A percentile compares a stretch with the other conserved stretches of the same genome.
phyloP scores from a whole-genome alignment of 2,113 vertebrate species.

The Regulus satrapa region DNA sequence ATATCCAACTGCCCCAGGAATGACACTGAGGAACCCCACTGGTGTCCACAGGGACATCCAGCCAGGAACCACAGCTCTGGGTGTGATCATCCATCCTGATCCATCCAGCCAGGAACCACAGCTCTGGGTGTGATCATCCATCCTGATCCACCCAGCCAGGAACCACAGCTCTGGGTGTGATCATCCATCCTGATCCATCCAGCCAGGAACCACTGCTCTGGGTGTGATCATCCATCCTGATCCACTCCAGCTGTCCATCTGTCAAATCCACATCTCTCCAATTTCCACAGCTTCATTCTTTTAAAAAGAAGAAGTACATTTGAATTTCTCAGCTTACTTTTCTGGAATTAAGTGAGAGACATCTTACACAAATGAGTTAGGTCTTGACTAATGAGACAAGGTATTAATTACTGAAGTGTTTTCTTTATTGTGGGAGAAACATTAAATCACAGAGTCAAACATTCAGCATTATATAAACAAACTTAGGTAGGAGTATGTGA shows the following conservation, averaged over 20 bases:
- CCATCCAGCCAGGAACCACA: too few species aligned
- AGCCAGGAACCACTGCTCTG: too few species aligned
- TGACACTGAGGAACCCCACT: rapidly evolving
- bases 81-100: too few species aligned
- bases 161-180: too few species aligned
- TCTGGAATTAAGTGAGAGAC: not conserved
- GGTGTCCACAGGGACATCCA: not conserved
- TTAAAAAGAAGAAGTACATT: not conserved
- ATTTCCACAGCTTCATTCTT: not conserved
- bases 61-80: not conserved
- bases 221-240: not conserved
- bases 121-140: too few species aligned
- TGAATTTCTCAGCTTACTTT: slow-evolving; percentile 27
- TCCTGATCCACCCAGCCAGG: too few species aligned
- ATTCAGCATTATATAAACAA: slow-evolving; percentile 5
- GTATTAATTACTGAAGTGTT: slow-evolving; percentile 47
- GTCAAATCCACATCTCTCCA: not conserved
- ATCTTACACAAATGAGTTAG: not conserved
- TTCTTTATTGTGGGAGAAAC: slow-evolving; percentile 36
- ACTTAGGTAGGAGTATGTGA: not conserved
- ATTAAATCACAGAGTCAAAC: slow-evolving; percentile 14
- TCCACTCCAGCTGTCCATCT: rapidly evolving
- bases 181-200: not conserved
- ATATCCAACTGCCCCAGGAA: rapidly evolving
- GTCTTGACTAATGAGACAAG: slow-evolving; percentile 43